phyloP scores from a whole-genome alignment of 2,113 vertebrate genomes.

The Cyprinodon variegatus region DNA sequence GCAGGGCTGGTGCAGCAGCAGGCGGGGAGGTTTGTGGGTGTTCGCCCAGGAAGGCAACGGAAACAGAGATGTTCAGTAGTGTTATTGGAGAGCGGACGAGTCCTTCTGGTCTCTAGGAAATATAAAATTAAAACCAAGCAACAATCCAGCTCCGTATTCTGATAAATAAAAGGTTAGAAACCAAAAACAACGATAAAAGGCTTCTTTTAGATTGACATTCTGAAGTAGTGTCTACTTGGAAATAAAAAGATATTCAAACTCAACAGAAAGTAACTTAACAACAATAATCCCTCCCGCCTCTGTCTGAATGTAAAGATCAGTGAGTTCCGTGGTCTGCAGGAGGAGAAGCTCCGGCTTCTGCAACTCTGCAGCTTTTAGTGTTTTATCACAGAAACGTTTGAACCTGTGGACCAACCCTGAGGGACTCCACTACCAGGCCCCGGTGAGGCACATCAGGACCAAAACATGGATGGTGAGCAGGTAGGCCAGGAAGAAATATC shows the following conservation, averaged over 20 bases:
- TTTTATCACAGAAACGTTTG: not conserved
- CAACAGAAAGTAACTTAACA: not conserved
- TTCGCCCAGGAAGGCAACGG: not conserved
- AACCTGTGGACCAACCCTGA: not conserved
- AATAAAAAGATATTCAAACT: not conserved
- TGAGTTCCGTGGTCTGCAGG: not conserved
- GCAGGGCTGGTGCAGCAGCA: constrained; percentile 27
- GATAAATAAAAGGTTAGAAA: not conserved
- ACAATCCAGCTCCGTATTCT: not conserved
- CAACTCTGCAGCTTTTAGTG: not conserved
- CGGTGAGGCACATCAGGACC: constrained; percentile 85
- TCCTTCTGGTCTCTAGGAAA: not conserved
- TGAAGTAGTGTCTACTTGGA: not conserved
- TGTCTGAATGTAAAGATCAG: not conserved
- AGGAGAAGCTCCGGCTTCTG: not conserved
- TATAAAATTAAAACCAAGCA: not conserved
- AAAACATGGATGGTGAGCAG: constrained; percentile 83
- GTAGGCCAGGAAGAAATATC: constrained; percentile 87
- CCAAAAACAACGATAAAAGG: constrained; percentile 26
- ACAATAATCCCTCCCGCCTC: not conserved
- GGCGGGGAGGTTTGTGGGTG: not conserved
- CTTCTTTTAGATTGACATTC: constrained; percentile 2
- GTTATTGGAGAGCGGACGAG: constrained; percentile 29
- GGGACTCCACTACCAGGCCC: constrained; percentile 75
- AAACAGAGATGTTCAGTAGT: not conserved